Evolutionary conservation across 92 coral and sea anemone genomes (phyloP), one percentile per base, ranked within the genome.

Genomic region (Zoanthus sociatus): DNA sequence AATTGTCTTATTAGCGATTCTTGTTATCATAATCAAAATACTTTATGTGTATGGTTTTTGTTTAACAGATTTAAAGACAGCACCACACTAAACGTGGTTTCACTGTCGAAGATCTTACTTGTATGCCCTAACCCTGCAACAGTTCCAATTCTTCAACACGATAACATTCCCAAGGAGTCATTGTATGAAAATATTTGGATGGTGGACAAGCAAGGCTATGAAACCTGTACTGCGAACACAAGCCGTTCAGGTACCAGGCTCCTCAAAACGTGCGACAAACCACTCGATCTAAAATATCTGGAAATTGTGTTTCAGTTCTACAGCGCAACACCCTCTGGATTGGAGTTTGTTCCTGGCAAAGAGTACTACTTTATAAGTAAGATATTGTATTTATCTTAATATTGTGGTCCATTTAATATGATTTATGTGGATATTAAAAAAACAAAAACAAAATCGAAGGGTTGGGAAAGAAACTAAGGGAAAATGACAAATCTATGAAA

Each of bases 321-420:
- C 74, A 79, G 84, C 51, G 84, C 74, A 11, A 64, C 84, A 4
- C 18, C 58, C 44, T 17, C 9, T 2, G 84, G 84, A 79, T 61
- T 79, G 73, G 73, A 63, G 70, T 79, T 79, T 18, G 4, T 8
- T 17, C 47, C 74, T 30, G 84, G 75, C 73, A 63, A 13, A 79
- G 84, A 79, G 18, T 79, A 64, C 73, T 79, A 79, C 58, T 79
- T 79, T 9, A 79, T 79, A 79, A 79, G 84, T 79, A 18, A 79
- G 74, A 58, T 37, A 13, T 17, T 6, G 5, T 11, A n/a, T 1
- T 21, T 30, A 21, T 26, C 0, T 68, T 21, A 15, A 1, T 14
- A 17, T n/a, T 61, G 68, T 26, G 26, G 26, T 26, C 26, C 26
- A 26, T 26, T 26, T 26, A 26, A 26, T 26, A 26, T 26, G 26